Conservation (phyloP, 2,888 invertebrate species). For the Caenorhabditis angaria region DNA sequence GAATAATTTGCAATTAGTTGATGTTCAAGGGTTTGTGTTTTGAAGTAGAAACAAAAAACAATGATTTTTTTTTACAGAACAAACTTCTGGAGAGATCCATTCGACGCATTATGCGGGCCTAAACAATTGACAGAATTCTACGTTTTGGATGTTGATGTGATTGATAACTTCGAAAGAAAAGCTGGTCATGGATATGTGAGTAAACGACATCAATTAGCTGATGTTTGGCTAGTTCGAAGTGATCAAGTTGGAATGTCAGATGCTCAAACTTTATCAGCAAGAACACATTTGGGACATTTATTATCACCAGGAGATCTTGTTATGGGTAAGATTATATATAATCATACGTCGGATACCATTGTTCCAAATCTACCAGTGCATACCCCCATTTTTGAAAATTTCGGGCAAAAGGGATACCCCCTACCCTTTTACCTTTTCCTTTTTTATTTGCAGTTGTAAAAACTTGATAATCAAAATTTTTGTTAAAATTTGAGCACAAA, state of each 20-base stretch:
- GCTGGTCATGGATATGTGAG: conserved; percentile 90
- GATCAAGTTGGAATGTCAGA: conserved; percentile 81
- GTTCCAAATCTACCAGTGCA: too few species aligned
- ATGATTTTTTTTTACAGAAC: conserved; percentile 74
- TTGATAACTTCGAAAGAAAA: conserved; percentile 75
- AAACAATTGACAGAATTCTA: conserved; percentile 90
- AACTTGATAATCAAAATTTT: too few species aligned
- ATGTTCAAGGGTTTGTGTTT: conserved; percentile 55
- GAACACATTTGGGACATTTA: conserved; percentile 92
- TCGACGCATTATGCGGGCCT: conserved; percentile 86
- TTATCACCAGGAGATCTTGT: conserved; percentile 91
- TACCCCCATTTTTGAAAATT: too few species aligned
- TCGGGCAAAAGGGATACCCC: too few species aligned
- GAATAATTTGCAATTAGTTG: conserved; percentile 72
- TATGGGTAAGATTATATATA: conserved; percentile 77
- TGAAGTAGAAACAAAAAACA: not conserved
- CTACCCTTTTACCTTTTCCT: too few species aligned
- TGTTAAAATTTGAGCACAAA: too few species aligned
- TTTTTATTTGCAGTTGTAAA: too few species aligned
- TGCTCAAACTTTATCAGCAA: conserved; percentile 82
- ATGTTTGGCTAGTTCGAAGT: conserved; percentile 90
- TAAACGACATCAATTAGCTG: conserved; percentile 86
- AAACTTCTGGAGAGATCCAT: conserved; percentile 87
- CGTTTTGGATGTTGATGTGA: conserved; percentile 90
- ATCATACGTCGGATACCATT: too few species aligned